Evolutionary conservation across 1,140 invertebrate genomes (phyloP).

Genomic region (Wasmannia auropunctata): DNA sequence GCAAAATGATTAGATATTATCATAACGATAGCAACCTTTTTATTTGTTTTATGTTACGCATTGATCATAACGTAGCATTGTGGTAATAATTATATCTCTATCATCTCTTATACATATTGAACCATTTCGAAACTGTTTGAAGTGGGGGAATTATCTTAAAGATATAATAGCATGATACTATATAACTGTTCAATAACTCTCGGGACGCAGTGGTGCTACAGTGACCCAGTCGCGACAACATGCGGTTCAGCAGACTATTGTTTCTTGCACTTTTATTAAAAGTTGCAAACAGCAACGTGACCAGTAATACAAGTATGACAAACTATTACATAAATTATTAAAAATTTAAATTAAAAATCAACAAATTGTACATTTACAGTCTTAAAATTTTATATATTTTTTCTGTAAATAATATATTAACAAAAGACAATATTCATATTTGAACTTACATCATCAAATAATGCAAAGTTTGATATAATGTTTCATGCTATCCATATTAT

Average conservation of each 20-base stretch:
- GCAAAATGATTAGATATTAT: neutral
- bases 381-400: neutral
- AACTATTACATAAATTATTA: neutral
- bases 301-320: neutral
- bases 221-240: neutral
- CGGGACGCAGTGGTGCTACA: neutral
- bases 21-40: neutral
- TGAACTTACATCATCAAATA: neutral
- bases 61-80: neutral
- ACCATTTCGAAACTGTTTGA: neutral
- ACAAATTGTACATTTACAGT: neutral
- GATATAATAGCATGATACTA: neutral
- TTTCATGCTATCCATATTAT: neutral
- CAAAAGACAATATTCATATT: neutral
- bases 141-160: constrained; percentile 40
- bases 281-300: constrained; percentile 1
- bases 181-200: neutral
- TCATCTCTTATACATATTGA: neutral
- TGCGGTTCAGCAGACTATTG: constrained; percentile 16
- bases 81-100: neutral
- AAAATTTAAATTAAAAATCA: neutral
- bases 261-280: constrained; percentile 15
- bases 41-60: neutral
- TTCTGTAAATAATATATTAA: too few relatives aligned
- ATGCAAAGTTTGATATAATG: neutral